These are phyloP conservation scores for Lysiphlebus fabarum DNA, from an alignment of 1,140 invertebrate species.

Conservation along the genomic window DNA sequence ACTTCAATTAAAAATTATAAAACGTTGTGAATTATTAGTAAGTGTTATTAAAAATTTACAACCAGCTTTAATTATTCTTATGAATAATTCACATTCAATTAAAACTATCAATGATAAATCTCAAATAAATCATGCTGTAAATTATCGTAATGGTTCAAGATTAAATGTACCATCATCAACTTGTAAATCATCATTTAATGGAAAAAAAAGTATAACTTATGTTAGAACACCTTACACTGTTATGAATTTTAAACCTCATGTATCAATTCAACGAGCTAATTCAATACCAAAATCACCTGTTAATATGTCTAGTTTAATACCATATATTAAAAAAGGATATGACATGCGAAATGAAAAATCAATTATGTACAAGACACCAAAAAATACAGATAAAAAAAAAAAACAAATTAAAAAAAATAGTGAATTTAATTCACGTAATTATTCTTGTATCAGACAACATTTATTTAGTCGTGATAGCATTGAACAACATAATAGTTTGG, in stretches of 20 bases:
- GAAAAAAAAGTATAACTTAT: conserved; percentile 39
- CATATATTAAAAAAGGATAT: conserved; percentile 48
- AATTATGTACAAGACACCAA: conserved; percentile 51
- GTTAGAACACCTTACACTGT: conserved; percentile 52
- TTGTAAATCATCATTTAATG: conserved; percentile 28
- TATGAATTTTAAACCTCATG: conserved; percentile 43
- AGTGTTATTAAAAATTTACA: conserved; percentile 49
- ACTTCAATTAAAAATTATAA: conserved; percentile 49
- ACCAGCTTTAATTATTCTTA: conserved; percentile 40
- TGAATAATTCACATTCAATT: conserved; percentile 42
- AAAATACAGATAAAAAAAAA: conserved; percentile 20
- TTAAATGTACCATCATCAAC: too few species aligned
- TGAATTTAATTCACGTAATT: conserved; percentile 32
- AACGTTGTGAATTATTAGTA: conserved; percentile 49
- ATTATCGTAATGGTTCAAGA: too few species aligned
- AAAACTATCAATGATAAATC: conserved; percentile 33
- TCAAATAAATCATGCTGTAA: conserved; percentile 13
- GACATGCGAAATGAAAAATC: conserved; percentile 46
- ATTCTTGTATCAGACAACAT: conserved; percentile 47
- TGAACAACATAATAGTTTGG: conserved; percentile 31
- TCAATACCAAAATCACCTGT: conserved; percentile 33
- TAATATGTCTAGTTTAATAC: conserved; percentile 45
- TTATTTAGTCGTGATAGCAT: conserved; percentile 51
- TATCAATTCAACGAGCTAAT: conserved; percentile 48
- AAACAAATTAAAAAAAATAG: conserved; percentile 14